Percentiles rank a stretch among this genome's conserved stretches.
Evolutionary conservation across 2,888 invertebrate species (phyloP).

Genomic region (Ectobius pallidus): DNA sequence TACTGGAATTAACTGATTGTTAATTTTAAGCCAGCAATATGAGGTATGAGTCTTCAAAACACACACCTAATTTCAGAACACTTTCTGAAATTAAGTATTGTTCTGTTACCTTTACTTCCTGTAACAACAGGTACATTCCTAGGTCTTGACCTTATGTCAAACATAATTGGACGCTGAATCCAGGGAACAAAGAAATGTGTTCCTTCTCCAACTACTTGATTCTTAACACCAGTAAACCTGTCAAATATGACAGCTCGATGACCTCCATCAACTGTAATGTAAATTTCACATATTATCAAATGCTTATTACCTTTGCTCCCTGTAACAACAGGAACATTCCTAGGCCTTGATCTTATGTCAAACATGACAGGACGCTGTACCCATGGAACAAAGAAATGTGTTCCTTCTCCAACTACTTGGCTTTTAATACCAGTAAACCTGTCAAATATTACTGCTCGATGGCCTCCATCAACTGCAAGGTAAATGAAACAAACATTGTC

Average conservation of each 20-base stretch:
- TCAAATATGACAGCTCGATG: slow-evolving; percentile 99
- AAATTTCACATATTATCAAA: too few relatives aligned
- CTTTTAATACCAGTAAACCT: slow-evolving; percentile 95
- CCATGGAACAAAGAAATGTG: slow-evolving; percentile 99
- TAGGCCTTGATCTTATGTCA: slow-evolving; percentile 94
- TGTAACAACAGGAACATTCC: slow-evolving; percentile 95
- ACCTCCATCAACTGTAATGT: slow-evolving; percentile 90
- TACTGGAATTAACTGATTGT: too few relatives aligned
- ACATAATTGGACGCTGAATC: slow-evolving; percentile 98
- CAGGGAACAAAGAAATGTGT: slow-evolving; percentile 99
- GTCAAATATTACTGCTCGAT: slow-evolving; percentile 99
- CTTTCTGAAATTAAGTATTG: too few relatives aligned
- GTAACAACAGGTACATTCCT: slow-evolving; percentile 96
- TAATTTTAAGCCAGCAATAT: too few relatives aligned
- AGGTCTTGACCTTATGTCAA: slow-evolving; percentile 95
- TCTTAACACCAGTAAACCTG: slow-evolving; percentile 94
- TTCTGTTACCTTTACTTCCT: slow-evolving; percentile 91
- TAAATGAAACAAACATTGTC: too few relatives aligned
- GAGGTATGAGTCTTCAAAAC: too few relatives aligned
- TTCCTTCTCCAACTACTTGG: slow-evolving; percentile 93
- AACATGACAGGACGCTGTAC: slow-evolving; percentile 97
- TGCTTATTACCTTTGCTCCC: slow-evolving; percentile 87
- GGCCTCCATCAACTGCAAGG: slow-evolving; percentile 92
- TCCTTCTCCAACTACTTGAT: slow-evolving; percentile 92
- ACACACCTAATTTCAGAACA: too few relatives aligned